A percentile compares a stretch with the other conserved stretches of the same genome.
These are phyloP conservation scores for Andinoacara biseriatus DNA, from an alignment of 2,113 vertebrate species.

Conservation along the genomic window DNA sequence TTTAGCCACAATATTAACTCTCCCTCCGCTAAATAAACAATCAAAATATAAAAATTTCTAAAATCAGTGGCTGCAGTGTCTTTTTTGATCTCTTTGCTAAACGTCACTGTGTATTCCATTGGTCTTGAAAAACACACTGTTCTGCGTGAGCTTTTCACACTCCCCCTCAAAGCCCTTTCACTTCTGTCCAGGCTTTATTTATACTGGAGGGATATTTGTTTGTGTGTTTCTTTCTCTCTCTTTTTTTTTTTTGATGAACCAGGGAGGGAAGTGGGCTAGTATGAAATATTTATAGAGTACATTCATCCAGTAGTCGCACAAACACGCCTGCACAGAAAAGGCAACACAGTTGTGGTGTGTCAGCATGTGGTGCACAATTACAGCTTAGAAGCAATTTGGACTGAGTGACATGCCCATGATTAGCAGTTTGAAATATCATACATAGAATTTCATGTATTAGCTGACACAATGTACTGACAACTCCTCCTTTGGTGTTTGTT, in stretches of 20 bases:
- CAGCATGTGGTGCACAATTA: conserved; percentile 24
- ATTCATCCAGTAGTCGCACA: conserved; percentile 39
- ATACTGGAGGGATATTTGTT: conserved; percentile 42
- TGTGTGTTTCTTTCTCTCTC: conserved; percentile 28
- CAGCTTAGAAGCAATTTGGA: conserved; percentile 10
- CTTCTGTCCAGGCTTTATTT: conserved; percentile 37
- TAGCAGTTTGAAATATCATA: conserved; percentile 20
- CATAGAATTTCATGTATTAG: background rate
- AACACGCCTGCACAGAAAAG: conserved; percentile 38
- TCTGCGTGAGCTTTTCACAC: conserved; percentile 4
- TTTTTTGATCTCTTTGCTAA: conserved; percentile 22
- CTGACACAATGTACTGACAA: conserved; percentile 7
- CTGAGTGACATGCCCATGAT: conserved; percentile 12
- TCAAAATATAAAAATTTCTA: background rate
- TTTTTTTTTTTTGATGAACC: conserved; percentile 30
- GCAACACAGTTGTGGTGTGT: conserved; percentile 10
- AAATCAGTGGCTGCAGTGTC: background rate
- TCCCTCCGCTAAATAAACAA: background rate
- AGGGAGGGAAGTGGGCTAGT: conserved; percentile 41
- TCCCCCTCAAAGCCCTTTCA: conserved; percentile 15
- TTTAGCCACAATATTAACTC: background rate
- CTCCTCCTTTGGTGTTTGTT: conserved; percentile 15
- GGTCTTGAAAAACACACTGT: conserved; percentile 39
- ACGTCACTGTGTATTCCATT: background rate
- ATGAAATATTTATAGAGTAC: conserved; percentile 70